phyloP scores from a whole-genome alignment of 1,140 invertebrate species.

The Plectus sambesii region DNA sequence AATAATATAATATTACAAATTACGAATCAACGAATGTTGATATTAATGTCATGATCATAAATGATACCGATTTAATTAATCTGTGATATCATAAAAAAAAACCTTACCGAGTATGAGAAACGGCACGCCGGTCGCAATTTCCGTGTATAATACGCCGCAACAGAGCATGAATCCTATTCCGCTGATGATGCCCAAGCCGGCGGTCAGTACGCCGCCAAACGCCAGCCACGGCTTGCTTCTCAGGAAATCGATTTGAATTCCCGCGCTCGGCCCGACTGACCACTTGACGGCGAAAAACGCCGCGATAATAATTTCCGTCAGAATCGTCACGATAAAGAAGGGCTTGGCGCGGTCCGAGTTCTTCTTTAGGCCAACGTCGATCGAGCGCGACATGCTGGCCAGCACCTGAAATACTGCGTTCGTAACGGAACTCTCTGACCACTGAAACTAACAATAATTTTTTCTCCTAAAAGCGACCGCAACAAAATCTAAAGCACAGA shows the following conservation, averaged over 20 bases:
- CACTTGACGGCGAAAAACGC: conserved; percentile 44
- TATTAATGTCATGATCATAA: too few species aligned
- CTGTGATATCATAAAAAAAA: neutral
- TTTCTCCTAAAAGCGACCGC: too few species aligned
- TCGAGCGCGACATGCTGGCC: conserved; percentile 40
- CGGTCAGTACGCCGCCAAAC: conserved; percentile 63
- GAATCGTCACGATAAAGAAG: conserved; percentile 41
- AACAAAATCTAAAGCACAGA: too few species aligned
- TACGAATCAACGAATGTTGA: neutral
- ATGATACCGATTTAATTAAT: too few species aligned
- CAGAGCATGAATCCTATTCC: conserved; percentile 83
- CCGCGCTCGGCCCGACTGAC: too few species aligned
- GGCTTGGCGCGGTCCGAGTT: conserved; percentile 43
- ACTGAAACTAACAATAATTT: too few species aligned
- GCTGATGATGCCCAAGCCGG: conserved; percentile 72
- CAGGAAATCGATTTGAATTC: conserved; percentile 40
- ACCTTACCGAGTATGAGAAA: conserved; percentile 87
- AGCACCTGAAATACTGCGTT: conserved; percentile 37
- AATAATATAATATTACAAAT: too few species aligned
- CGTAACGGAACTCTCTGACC: too few species aligned
- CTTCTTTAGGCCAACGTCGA: conserved; percentile 39
- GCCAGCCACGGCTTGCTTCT: conserved; percentile 38
- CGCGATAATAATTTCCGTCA: conserved; percentile 41
- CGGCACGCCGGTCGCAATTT: conserved; percentile 81
- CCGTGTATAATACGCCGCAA: conserved; percentile 79